Evolutionary conservation across 2,888 invertebrate species (phyloP).

Genomic region (Tinea pellionella): DNA sequence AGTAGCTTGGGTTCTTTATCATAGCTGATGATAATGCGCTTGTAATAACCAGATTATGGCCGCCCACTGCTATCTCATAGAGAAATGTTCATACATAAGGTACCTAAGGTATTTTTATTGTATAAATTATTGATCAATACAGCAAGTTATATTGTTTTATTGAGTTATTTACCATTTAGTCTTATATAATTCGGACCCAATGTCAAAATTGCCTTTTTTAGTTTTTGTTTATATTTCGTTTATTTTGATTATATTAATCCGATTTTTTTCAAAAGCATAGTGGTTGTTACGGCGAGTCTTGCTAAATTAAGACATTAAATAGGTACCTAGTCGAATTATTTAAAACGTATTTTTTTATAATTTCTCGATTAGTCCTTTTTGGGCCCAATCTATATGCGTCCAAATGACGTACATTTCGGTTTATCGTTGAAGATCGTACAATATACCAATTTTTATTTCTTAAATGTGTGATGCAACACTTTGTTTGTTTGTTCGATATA

Average conservation of each 20-base stretch:
- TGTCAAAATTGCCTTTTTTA: not conserved
- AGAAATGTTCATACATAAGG: not conserved
- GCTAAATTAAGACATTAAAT: too few species aligned
- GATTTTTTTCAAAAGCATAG: too few species aligned
- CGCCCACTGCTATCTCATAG: constrained; percentile 42
- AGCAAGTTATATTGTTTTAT: constrained; percentile 12
- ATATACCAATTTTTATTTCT: constrained; percentile 59
- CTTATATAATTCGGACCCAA: not conserved
- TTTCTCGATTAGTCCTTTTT: too few species aligned
- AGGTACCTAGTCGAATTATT: too few species aligned
- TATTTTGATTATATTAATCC: too few species aligned
- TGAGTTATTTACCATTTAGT: not conserved
- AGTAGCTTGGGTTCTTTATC: constrained; percentile 28
- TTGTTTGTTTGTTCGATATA: not conserved
- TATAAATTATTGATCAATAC: constrained; percentile 50
- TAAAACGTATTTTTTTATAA: too few species aligned
- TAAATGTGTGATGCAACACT: constrained; percentile 23
- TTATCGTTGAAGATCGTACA: not conserved
- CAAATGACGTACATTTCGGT: too few species aligned
- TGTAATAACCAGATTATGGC: constrained; percentile 54
- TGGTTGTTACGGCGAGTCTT: too few species aligned
- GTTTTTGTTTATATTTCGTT: too few species aligned
- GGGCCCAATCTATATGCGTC: too few species aligned
- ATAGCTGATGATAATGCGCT: constrained; percentile 42
- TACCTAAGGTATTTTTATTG: constrained; percentile 26